phyloP scores from a whole-genome alignment of 2,113 vertebrate genomes.

The Callopanchax toddi region DNA sequence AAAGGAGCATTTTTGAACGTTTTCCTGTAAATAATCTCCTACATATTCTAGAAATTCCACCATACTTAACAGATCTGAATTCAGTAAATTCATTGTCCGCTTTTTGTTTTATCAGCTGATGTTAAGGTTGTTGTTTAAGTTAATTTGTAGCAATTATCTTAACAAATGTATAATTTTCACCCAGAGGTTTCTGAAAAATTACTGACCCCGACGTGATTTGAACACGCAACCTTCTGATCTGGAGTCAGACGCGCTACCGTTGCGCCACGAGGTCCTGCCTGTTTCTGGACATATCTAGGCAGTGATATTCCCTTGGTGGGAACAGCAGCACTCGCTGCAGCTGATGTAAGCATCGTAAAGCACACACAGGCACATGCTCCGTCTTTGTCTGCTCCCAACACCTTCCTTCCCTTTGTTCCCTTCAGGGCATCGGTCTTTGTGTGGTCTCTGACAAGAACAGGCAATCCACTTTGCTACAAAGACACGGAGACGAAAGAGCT shows the following conservation, averaged over 20 bases:
- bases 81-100: too few species aligned
- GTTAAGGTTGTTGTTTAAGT: too few species aligned
- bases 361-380: constrained; percentile 31
- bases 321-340: constrained; percentile 49
- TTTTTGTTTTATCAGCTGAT: too few species aligned
- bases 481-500: constrained; percentile 47
- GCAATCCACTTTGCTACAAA: constrained; percentile 40
- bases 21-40: too few species aligned
- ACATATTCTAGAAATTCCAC: too few species aligned
- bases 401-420: constrained; percentile 10
- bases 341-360: constrained; percentile 35
- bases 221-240: constrained; percentile 77
- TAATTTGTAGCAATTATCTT: too few species aligned
- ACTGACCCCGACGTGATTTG: constrained; percentile 73
- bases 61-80: not conserved
- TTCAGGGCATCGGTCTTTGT: constrained; percentile 57
- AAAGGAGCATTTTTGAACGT: too few species aligned
- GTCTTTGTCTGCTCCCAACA: constrained; percentile 3
- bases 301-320: constrained; percentile 24
- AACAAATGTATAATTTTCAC: too few species aligned
- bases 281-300: rapidly evolving
- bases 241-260: constrained; percentile 75
- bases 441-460: constrained; percentile 50
- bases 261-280: constrained; percentile 66
- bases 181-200: constrained; percentile 28